A percentile compares a stretch with the other conserved stretches of the same genome.
Conservation (phyloP, 2,113 vertebrate genomes). For the Peromyscus polionotus region DNA sequence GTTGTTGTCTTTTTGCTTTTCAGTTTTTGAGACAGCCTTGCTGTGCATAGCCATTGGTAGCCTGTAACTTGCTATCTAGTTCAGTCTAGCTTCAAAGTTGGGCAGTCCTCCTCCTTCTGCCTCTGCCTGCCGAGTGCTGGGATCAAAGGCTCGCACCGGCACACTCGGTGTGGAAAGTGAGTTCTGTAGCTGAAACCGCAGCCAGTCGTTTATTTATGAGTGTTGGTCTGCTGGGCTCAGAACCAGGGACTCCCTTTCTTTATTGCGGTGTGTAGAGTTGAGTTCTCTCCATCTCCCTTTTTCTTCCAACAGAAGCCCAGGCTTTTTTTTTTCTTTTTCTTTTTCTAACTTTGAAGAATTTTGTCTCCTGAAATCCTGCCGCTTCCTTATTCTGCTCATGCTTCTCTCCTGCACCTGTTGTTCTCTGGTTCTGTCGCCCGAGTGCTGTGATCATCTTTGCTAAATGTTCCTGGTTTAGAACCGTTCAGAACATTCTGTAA, state of each 20-base stretch:
- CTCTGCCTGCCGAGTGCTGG: background rate
- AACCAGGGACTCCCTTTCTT: background rate
- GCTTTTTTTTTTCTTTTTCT: background rate
- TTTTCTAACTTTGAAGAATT: background rate
- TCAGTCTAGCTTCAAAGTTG: background rate
- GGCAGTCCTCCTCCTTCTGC: background rate
- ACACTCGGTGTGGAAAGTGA: background rate
- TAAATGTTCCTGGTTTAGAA: constrained; percentile 1
- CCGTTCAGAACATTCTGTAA: background rate
- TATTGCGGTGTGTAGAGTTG: background rate
- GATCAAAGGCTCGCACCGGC: background rate
- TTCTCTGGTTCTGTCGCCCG: constrained; percentile 19
- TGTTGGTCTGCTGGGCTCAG: background rate
- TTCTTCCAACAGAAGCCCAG: background rate
- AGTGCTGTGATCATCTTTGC: background rate
- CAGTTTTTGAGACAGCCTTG: background rate
- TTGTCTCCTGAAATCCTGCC: background rate
- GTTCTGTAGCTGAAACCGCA: background rate
- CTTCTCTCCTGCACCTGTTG: constrained; percentile 5
- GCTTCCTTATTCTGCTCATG: constrained; percentile 47
- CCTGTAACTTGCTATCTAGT: background rate
- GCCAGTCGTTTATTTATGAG: background rate
- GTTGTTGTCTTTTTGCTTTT: background rate
- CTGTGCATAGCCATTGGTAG: background rate
- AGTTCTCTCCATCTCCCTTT: background rate